phyloP scores from a whole-genome alignment of 2,797 vertebrate genomes.

The Hypotaenidia philippensis region DNA sequence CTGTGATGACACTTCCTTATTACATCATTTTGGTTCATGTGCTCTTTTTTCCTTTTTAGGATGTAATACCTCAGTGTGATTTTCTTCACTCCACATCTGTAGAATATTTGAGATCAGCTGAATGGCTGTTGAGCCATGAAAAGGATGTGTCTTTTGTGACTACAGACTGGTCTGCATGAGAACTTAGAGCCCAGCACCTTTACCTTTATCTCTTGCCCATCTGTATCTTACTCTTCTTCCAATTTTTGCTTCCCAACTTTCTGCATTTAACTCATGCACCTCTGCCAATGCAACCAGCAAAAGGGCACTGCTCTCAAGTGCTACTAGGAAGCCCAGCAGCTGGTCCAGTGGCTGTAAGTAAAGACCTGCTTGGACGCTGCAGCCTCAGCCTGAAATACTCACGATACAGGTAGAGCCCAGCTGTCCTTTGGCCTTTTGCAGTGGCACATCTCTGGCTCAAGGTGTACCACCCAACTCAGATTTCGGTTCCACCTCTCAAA shows the following conservation, averaged over 20 bases:
- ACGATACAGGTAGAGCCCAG: rapidly evolving
- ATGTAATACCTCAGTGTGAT: not conserved
- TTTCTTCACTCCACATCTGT: not conserved
- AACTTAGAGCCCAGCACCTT: not conserved
- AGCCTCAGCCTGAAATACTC: not conserved
- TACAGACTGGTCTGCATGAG: not conserved
- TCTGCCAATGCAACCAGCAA: not conserved
- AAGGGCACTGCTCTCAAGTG: not conserved
- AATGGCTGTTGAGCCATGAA: not conserved
- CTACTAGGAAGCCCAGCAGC: not conserved
- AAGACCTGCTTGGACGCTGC: not conserved
- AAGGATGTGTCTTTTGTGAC: not conserved
- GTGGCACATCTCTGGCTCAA: not conserved
- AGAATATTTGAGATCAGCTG: not conserved
- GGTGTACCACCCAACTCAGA: not conserved
- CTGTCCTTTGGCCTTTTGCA: rapidly evolving
- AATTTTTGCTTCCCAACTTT: not conserved
- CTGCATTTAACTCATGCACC: not conserved
- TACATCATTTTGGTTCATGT: not conserved
- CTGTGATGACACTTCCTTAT: not conserved
- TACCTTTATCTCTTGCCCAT: not conserved
- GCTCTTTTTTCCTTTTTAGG: not conserved
- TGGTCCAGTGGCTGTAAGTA: not conserved
- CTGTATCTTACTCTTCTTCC: not conserved
- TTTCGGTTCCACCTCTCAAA: not conserved